Evolutionary conservation across 2,888 invertebrate species (phyloP).

Genomic region (Actias luna): DNA sequence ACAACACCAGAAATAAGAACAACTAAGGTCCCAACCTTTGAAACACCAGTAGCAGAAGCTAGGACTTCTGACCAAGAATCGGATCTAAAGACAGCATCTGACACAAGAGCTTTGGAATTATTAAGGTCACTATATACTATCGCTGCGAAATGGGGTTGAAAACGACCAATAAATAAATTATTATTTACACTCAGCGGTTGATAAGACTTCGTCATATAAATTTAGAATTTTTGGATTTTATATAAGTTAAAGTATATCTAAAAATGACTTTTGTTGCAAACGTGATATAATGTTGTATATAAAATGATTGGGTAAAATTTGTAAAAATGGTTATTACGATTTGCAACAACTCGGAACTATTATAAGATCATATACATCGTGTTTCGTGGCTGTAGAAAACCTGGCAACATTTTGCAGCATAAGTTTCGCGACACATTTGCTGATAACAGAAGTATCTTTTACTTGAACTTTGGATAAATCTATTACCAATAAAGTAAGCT

Average conservation of each 20-base stretch:
- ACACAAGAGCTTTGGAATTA: conserved; percentile 90
- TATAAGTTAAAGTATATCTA: neutral
- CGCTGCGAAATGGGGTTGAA: conserved; percentile 89
- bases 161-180: conserved; percentile 30
- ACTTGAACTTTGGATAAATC: too few relatives aligned
- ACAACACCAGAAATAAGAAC: conserved; percentile 50
- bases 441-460: neutral
- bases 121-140: conserved; percentile 92
- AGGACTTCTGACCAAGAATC: conserved; percentile 50
- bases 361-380: neutral
- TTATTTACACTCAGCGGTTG: conserved; percentile 54
- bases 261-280: conserved; percentile 35
- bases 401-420: neutral
- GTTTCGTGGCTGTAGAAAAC: neutral
- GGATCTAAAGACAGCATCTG: conserved; percentile 81
- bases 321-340: neutral
- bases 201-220: conserved; percentile 14
- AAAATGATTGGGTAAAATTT: conserved; percentile 28
- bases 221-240: conserved; percentile 16
- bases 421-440: neutral
- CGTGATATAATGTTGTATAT: conserved; percentile 52
- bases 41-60: conserved; percentile 67
- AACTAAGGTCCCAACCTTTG: conserved; percentile 47
- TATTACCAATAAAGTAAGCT: too few relatives aligned
- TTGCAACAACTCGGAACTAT: neutral